phyloP scores from a whole-genome alignment of 2,888 invertebrate genomes.

The Ornithoptera alexandrae region DNA sequence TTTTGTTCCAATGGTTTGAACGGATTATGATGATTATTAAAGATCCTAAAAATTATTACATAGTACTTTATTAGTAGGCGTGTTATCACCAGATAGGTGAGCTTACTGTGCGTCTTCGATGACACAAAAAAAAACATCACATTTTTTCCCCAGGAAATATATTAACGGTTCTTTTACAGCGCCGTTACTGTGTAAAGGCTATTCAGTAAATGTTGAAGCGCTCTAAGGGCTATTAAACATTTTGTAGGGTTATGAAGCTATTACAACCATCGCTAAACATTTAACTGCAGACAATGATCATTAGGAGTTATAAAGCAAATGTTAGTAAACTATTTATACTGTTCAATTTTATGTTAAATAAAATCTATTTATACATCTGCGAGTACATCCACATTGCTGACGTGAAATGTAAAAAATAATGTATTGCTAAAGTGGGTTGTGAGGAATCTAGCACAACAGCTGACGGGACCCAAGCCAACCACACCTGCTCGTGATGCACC shows the following conservation, averaged over 20 bases:
- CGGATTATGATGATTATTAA: too few species aligned
- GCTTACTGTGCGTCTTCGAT: too few species aligned
- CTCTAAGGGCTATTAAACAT: slow-evolving; percentile 23
- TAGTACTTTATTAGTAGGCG: too few species aligned
- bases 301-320: slow-evolving; percentile 9
- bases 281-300: slow-evolving; percentile 11
- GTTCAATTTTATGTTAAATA: not conserved
- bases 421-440: too few species aligned
- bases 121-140: not conserved
- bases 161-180: slow-evolving; percentile 25
- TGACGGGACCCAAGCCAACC: too few species aligned
- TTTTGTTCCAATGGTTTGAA: too few species aligned
- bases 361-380: too few species aligned
- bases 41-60: too few species aligned
- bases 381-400: not conserved
- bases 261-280: slow-evolving; percentile 11
- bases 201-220: slow-evolving; percentile 20
- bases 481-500: too few species aligned
- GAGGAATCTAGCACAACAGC: too few species aligned
- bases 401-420: not conserved
- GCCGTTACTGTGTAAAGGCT: slow-evolving; percentile 19
- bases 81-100: too few species aligned
- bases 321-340: not conserved
- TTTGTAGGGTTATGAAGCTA: slow-evolving; percentile 22
- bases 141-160: not conserved